Evolutionary conservation across 2,797 vertebrate species (phyloP), one percentile per base, ranked within the genome.

Genomic region (Peromyscus eremicus): DNA sequence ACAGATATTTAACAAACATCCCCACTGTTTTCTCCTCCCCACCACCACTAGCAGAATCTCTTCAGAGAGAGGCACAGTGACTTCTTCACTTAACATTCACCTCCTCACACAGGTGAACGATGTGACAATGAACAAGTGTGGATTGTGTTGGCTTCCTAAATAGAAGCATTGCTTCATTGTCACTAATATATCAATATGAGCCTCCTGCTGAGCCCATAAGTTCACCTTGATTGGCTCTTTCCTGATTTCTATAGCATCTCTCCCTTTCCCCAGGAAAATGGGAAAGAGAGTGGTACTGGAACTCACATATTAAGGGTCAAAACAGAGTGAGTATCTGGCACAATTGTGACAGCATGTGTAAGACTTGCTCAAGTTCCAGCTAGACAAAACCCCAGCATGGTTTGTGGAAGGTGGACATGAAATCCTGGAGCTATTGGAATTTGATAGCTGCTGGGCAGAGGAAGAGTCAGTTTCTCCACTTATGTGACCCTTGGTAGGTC

Each of bases 221-320:
- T 77, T 83, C 57, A 34, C 7, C 23, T 73, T 89, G 84, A 73
- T 92, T 34, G 94, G 92, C 37, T 79, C 40, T 40, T 83, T 82
- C 49, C 29, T 52, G 6, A 5, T 43, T 93, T 84, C 70, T 62
- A 71, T 9, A 92, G 40, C 57, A 70, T 43, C 57, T 86, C 75
- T 88, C 10, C 19, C 9, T 80, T 75, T 70, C 4, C 55, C 32
- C 25, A 88, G 71, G 60, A 75, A 92, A 62, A 21, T 68, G 6
- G 10, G 60, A 90, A 68, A 90, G 32, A 66, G 27, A 0, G 0
- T 71, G 37, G 62, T n/a, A 66, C 89, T 73, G 40, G 23, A 92
- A 95, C 2, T 70, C 83, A n/a, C 2, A 55, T 21, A 25, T 37
- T 32, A 62, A 92, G 32, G 12, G 21, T 52, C 55, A 84, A 52